Conservation (phyloP, 2,113 vertebrate genomes). For the Arothron firmamentum region DNA sequence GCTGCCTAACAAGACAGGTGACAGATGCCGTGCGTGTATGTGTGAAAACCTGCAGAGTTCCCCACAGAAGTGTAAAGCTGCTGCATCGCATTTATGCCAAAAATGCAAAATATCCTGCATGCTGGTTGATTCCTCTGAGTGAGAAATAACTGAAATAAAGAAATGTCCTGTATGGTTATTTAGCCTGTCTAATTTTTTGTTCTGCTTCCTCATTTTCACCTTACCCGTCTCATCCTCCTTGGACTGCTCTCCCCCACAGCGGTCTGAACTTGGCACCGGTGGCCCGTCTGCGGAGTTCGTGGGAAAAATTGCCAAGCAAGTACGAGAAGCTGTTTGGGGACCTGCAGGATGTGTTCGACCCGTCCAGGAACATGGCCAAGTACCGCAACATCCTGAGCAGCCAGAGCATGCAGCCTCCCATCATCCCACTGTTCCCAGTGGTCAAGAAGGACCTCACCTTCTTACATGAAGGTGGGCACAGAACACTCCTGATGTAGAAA, state of each 20-base stretch:
- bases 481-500: too few species aligned
- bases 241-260: slow-evolving; percentile 61
- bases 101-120: not conserved
- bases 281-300: slow-evolving; percentile 87
- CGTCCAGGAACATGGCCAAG: slow-evolving; percentile 96
- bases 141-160: not conserved
- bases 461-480: slow-evolving; percentile 86
- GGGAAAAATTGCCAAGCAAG: slow-evolving; percentile 96
- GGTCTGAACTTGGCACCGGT: slow-evolving; percentile 93
- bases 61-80: not conserved
- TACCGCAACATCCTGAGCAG: slow-evolving; percentile 95
- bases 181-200: not conserved
- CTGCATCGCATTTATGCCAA: not conserved
- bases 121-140: not conserved
- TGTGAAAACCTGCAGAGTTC: not conserved
- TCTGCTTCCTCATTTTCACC: not conserved
- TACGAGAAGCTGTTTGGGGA: slow-evolving; percentile 94
- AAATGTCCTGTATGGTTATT: too few species aligned
- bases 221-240: not conserved
- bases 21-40: slow-evolving; percentile 6
- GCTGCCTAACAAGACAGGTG: slow-evolving; percentile 28
- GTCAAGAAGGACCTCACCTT: slow-evolving; percentile 99
- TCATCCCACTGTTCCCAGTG: slow-evolving; percentile 95
- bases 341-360: slow-evolving; percentile 96
- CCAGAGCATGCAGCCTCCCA: slow-evolving; percentile 95